Evolutionary conservation across 2,797 vertebrate genomes (phyloP).

Genomic region (Xenops minutus): DNA sequence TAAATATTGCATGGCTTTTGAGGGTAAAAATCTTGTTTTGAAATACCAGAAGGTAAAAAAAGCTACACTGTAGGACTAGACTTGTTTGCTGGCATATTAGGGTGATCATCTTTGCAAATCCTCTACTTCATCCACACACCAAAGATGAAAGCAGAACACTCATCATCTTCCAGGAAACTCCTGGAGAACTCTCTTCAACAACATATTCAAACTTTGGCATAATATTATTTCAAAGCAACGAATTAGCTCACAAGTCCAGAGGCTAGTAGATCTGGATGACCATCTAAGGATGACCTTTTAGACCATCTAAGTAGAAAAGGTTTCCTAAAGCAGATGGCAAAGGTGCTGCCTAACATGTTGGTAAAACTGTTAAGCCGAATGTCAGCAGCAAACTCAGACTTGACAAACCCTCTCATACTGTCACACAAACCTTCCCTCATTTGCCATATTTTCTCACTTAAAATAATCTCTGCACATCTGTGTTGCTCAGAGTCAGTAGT

Average conservation of each 20-base stretch:
- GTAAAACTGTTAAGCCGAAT: background rate
- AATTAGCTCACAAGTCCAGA: background rate
- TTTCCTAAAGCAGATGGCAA: background rate
- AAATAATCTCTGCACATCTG: background rate
- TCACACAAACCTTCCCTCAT: background rate
- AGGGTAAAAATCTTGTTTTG: background rate
- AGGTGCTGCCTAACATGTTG: background rate
- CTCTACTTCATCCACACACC: background rate
- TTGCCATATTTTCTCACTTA: background rate
- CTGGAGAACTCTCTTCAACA: background rate
- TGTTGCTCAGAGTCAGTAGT: background rate
- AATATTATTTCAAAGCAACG: background rate
- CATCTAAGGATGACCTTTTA: background rate
- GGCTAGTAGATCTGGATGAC: background rate
- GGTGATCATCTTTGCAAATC: background rate
- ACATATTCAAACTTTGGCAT: background rate
- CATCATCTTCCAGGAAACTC: background rate
- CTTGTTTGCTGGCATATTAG: background rate
- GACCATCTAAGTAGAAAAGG: background rate
- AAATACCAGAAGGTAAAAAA: background rate
- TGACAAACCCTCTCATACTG: background rate
- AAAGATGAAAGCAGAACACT: background rate
- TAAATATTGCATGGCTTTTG: background rate
- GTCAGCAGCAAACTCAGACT: background rate
- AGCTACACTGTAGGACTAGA: background rate